Evolutionary conservation across 2,113 vertebrate genomes (phyloP).

Genomic region (Grammomys surdaster): DNA sequence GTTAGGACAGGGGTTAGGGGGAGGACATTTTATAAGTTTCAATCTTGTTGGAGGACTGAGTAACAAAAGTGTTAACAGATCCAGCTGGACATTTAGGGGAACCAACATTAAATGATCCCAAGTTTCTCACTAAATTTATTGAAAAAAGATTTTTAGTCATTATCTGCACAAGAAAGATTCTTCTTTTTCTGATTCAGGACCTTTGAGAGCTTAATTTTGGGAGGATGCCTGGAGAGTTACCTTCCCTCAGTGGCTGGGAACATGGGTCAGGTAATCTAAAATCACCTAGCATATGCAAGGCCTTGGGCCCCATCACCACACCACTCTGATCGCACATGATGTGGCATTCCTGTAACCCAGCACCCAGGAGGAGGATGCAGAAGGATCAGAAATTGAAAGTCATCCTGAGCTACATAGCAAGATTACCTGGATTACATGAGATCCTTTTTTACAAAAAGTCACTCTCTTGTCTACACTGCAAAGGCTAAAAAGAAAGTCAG

Average conservation of each 20-base stretch:
- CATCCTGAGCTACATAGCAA: neutral
- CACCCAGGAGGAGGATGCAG: too few species aligned
- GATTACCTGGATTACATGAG: neutral
- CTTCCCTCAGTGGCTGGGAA: neutral
- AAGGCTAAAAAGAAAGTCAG: neutral
- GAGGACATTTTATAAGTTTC: neutral
- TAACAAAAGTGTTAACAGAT: neutral
- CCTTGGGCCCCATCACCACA: too few species aligned
- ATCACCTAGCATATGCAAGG: neutral
- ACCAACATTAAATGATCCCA: neutral
- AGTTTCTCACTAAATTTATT: neutral
- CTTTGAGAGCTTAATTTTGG: neutral
- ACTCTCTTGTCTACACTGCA: neutral
- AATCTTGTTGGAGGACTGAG: neutral
- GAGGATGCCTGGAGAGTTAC: neutral
- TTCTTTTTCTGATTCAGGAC: neutral
- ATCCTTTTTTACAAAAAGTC: neutral
- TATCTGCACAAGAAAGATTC: neutral
- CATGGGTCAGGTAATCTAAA: neutral
- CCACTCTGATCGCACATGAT: neutral
- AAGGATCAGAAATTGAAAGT: neutral
- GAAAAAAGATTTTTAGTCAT: neutral
- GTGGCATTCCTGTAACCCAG: too few species aligned
- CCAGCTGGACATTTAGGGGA: neutral
- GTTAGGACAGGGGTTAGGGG: neutral